Evolutionary conservation across 2,888 invertebrate species (phyloP), one percentile per base, ranked within the genome.

Genomic region (Calliscelio sp.): DNA sequence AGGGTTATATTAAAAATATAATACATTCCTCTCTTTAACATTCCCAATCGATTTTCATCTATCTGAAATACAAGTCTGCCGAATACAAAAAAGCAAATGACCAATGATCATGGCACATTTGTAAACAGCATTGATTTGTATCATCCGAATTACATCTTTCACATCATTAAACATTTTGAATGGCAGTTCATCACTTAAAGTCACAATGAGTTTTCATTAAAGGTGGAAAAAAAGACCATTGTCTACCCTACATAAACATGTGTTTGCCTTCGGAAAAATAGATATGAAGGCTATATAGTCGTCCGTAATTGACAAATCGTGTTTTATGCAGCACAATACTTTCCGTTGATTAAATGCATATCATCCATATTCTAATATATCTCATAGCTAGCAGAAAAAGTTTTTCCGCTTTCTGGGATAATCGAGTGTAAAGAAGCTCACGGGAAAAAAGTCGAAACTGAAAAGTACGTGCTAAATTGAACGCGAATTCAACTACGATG

Each of bases 301-400:
- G 10, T 68, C 53, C 68, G 16, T 38, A 53, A 68, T 53, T 68
- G 68, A 68, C 53, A 68, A 68, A 68, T 68, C 38, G 38, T 53
- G 16, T 53, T 68, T 53, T 32, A 24, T n/a, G 32, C 28, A 28
- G 44, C 16, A 51, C 32, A 68, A 53, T 68, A 55, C 53, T 55
- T 70, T 41, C 35, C n/a, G 22, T 11, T 70, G 55, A 70, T 70
- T 55, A 70, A 70, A 70, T 44, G 49, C 25, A 55, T 70, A 55
- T 68, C 41, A 49, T 49, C 25, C 24, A 53, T 68, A 51, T 35
- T 66, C 35, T 66, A 66, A 49, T 49, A 51, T n/a, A n/a, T n/a
- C n/a, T n/a, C n/a, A n/a, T n/a, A n/a, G n/a, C n/a, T n/a, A n/a
- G n/a, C n/a, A n/a, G n/a, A n/a, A n/a, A n/a, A n/a, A n/a, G n/a